A percentile compares a stretch with the other conserved stretches of the same genome.
Conservation (phyloP, 2,888 invertebrate species). For the Coenonympha glycerion region DNA sequence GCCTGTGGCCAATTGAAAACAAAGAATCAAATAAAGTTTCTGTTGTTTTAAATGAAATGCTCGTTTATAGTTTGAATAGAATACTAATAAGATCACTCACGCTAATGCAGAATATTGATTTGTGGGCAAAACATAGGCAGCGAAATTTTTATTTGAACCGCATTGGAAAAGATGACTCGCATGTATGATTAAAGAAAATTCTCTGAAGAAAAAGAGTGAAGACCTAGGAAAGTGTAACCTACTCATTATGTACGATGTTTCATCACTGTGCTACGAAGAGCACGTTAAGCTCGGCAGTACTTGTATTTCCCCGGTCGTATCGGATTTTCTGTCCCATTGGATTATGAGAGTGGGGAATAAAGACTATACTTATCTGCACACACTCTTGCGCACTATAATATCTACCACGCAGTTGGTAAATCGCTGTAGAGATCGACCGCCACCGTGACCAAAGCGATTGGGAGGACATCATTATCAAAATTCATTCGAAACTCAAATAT, state of each 20-base stretch:
- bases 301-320: too few relatives aligned
- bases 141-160: neutral
- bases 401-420: too few relatives aligned
- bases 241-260: too few relatives aligned
- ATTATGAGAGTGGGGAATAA: too few relatives aligned
- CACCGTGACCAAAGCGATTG: too few relatives aligned
- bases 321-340: too few relatives aligned
- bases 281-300: too few relatives aligned
- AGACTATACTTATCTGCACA: too few relatives aligned
- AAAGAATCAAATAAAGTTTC: neutral
- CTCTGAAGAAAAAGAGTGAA: neutral
- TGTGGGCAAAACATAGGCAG: neutral
- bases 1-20: neutral
- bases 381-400: too few relatives aligned
- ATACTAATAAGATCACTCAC: neutral
- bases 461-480: too few relatives aligned
- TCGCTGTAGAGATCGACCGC: too few relatives aligned
- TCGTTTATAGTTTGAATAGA: constrained; percentile 2
- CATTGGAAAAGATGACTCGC: neutral
- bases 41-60: neutral
- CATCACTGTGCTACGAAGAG: too few relatives aligned
- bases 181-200: neutral
- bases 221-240: neutral
- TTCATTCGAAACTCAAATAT: neutral
- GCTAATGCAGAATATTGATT: neutral